These are phyloP conservation scores for Chondrosia reniformis DNA, from an alignment of 37 sponge, comb jelly and placozoan genomes.

Conservation along the genomic window DNA sequence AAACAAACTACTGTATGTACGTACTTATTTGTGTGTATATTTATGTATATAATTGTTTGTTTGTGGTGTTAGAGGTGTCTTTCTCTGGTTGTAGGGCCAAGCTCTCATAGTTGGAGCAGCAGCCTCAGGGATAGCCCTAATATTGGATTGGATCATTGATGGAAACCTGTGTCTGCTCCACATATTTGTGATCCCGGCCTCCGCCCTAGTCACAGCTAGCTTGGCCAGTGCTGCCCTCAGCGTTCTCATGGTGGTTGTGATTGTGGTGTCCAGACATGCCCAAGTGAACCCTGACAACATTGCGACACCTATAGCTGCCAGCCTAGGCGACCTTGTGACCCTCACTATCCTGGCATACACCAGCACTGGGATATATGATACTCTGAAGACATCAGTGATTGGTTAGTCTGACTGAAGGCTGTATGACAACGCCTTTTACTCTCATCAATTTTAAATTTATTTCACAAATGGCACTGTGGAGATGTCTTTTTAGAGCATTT, in stretches of 20 bases:
- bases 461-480: no score
- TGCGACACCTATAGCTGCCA: slow-evolving; percentile 97
- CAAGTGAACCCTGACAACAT: slow-evolving; percentile 94
- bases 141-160: slow-evolving; percentile 50
- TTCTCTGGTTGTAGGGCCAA: slow-evolving; percentile 87
- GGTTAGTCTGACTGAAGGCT: no score
- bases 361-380: slow-evolving; percentile 28
- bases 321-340: slow-evolving; percentile 92
- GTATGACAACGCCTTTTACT: no score
- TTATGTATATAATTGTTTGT: no score
- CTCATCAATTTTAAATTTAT: no score
- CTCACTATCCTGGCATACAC: slow-evolving; percentile 69
- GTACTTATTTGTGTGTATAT: no score
- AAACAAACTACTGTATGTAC: no score
- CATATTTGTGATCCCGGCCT: slow-evolving; percentile 53
- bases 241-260: slow-evolving; percentile 76
- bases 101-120: slow-evolving; percentile 82
- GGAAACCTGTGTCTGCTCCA: slow-evolving; percentile 13
- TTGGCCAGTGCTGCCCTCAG: slow-evolving; percentile 81
- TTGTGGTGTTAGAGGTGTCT: no score
- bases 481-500: no score
- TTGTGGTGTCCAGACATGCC: slow-evolving; percentile 52
- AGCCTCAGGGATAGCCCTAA: slow-evolving; percentile 72
- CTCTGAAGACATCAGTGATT: no score
- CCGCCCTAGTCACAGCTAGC: slow-evolving; percentile 63